Evolutionary conservation across 2,113 vertebrate genomes (phyloP), one percentile per base, ranked within the genome.

Genomic region (Mesembrinibis cayennensis): DNA sequence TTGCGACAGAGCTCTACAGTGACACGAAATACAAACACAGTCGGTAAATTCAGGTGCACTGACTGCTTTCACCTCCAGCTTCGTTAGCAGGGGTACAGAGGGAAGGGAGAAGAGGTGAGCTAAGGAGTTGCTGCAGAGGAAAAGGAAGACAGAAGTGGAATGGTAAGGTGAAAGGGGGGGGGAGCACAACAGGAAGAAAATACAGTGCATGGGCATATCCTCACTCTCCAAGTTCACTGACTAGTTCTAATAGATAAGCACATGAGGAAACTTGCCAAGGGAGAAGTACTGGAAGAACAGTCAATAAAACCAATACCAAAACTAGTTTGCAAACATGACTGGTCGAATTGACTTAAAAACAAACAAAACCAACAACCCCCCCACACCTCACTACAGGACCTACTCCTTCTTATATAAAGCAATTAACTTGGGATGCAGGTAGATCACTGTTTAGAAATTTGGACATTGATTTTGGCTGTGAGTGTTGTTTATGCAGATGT

Each of bases 251-350:
- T 7, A 76, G 53, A 42, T 55, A 62, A 89, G 32, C 14, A 61
- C 20, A 36, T 2, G 7, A 78, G 27, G 30, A 90, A 89, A 63
- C 34, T 74, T 84, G 52, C 47, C 59, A 73, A 77, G 44, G 26
- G 72, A 66, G 32, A 87, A 91, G 90, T 44, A 70, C 62, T 55
- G 66, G 63, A 74, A 84, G 42, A 93, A 52, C 1, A 36, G 63
- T 90, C 81, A 80, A 93, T 83, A 96, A 96, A 94, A 70, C 23
- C 67, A 56, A 70, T 10, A 78, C 15, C 34, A 92, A 82, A 83
- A 81, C 23, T 59, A 55, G 83, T 52, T 21, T 83, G 65, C 69
- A 95, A 89, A 83, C 40, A 50, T 16, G n/a, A 63, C n/a, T 58
- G 27, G 13, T 34, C 66, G 49, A 32, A 90, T 13, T 40, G 55